Conservation (phyloP, 92 coral and sea anemone genomes). For the Parazoanthus atlanticus region DNA sequence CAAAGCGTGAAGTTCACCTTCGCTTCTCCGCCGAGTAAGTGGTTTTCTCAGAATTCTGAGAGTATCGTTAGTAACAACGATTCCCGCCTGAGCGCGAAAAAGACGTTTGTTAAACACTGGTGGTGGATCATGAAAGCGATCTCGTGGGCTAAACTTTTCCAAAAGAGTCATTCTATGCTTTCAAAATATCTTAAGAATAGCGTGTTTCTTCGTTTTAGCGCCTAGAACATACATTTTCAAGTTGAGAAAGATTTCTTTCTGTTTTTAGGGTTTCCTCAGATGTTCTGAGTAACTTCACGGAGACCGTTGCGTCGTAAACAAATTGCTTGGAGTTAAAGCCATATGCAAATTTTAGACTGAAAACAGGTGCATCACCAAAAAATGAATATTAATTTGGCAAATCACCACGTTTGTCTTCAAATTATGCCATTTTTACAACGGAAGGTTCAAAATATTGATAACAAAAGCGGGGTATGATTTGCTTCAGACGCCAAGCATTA, state of each 20-base stretch:
- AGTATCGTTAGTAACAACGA: conserved; percentile 80
- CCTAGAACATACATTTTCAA: background rate
- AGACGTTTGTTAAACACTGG: conserved; percentile 96
- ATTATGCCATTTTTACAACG: too few relatives aligned
- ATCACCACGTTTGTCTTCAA: background rate
- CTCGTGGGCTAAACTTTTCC: conserved; percentile 23
- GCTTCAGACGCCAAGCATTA: background rate
- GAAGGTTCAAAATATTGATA: too few relatives aligned
- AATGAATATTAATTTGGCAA: background rate
- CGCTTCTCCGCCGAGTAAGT: conserved; percentile 53
- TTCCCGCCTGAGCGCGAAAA: conserved; percentile 95
- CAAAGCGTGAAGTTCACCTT: conserved; percentile 68
- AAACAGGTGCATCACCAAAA: conserved; percentile 26
- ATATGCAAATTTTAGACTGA: conserved; percentile 31
- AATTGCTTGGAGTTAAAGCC: background rate
- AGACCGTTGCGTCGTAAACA: conserved; percentile 9
- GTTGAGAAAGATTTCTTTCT: background rate
- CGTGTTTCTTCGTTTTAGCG: background rate
- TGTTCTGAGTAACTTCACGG: conserved; percentile 4
- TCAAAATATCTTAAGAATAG: background rate
- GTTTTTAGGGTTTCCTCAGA: background rate
- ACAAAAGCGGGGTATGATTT: background rate
- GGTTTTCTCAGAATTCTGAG: conserved; percentile 63
- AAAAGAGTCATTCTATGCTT: conserved; percentile 14
- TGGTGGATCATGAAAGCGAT: conserved; percentile 54